These are phyloP conservation scores for Lysandra bellargus DNA, from an alignment of 2,888 invertebrate genomes.

Conservation along the genomic window DNA sequence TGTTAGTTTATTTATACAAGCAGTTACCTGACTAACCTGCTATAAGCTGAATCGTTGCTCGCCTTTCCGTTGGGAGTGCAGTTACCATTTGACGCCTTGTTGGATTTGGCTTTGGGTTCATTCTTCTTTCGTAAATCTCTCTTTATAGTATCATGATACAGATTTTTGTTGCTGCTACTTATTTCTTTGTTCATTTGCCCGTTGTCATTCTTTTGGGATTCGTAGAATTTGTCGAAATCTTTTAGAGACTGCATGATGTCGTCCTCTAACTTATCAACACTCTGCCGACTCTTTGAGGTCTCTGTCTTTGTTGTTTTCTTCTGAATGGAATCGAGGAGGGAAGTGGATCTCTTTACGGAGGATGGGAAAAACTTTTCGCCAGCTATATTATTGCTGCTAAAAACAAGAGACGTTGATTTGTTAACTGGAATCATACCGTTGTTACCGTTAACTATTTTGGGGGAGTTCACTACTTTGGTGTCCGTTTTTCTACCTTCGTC, in stretches of 20 bases:
- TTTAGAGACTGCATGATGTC: constrained; percentile 76
- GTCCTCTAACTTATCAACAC: constrained; percentile 72
- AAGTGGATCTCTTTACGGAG: constrained; percentile 79
- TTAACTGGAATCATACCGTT: constrained; percentile 71
- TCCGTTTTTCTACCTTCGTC: constrained; percentile 62
- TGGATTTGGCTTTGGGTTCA: constrained; percentile 62
- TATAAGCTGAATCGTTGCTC: constrained; percentile 88
- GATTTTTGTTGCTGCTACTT: constrained; percentile 48
- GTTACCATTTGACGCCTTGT: constrained; percentile 61
- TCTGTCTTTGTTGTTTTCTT: constrained; percentile 65
- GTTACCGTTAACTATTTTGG: constrained; percentile 56
- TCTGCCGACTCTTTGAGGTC: constrained; percentile 64
- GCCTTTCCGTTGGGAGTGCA: constrained; percentile 64
- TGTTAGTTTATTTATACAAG: constrained; percentile 15
- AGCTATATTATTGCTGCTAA: constrained; percentile 77
- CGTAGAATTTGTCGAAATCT: constrained; percentile 75
- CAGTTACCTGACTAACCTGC: constrained; percentile 85
- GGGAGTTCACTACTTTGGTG: constrained; percentile 61
- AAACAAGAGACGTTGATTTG: constrained; percentile 79
- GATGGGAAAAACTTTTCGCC: constrained; percentile 73
- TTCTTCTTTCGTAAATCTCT: constrained; percentile 56
- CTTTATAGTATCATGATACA: constrained; percentile 56
- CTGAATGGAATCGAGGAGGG: constrained; percentile 78
- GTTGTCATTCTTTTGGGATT: constrained; percentile 62
- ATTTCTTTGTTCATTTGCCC: constrained; percentile 54